Conservation (phyloP, 1,140 invertebrate genomes). For the Solenopsis invicta region DNA sequence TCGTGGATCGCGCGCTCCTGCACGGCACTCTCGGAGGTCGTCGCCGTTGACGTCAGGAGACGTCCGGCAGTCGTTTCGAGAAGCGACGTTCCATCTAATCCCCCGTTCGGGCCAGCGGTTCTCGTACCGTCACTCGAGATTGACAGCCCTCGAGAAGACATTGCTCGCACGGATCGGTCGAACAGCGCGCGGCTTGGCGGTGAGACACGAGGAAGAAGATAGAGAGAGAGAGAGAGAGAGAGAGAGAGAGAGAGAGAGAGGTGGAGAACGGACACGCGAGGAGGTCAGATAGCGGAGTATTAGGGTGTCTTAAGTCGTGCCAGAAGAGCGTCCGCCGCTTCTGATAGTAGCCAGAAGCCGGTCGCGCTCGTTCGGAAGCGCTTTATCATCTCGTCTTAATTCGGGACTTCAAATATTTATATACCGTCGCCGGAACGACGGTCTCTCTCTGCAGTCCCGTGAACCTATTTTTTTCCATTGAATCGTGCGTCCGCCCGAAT, state of each 20-base stretch:
- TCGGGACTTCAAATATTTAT: constrained; percentile 85
- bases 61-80: constrained; percentile 71
- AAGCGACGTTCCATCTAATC: constrained; percentile 73
- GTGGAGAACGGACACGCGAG: constrained; percentile 15
- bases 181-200: neutral
- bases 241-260: neutral
- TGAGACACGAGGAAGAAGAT: constrained; percentile 14
- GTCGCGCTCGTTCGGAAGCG: constrained; percentile 77
- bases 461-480: constrained; percentile 78
- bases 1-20: constrained; percentile 60
- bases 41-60: constrained; percentile 80
- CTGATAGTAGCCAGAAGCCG: constrained; percentile 81
- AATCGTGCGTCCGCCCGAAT: constrained; percentile 53
- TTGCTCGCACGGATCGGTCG: constrained; percentile 65
- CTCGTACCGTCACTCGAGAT: constrained; percentile 77
- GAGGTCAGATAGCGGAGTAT: constrained; percentile 71
- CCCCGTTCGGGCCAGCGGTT: constrained; percentile 63
- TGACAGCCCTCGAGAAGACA: constrained; percentile 83
- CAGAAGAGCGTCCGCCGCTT: constrained; percentile 65
- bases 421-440: constrained; percentile 81
- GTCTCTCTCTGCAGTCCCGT: constrained; percentile 74
- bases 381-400: constrained; percentile 84
- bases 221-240: constrained; percentile 1
- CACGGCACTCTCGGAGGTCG: constrained; percentile 75
- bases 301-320: constrained; percentile 64